These are phyloP conservation scores for Sinocyclocheilus anshuiensis DNA, from an alignment of 2,113 vertebrate genomes.

Conservation along the genomic window DNA sequence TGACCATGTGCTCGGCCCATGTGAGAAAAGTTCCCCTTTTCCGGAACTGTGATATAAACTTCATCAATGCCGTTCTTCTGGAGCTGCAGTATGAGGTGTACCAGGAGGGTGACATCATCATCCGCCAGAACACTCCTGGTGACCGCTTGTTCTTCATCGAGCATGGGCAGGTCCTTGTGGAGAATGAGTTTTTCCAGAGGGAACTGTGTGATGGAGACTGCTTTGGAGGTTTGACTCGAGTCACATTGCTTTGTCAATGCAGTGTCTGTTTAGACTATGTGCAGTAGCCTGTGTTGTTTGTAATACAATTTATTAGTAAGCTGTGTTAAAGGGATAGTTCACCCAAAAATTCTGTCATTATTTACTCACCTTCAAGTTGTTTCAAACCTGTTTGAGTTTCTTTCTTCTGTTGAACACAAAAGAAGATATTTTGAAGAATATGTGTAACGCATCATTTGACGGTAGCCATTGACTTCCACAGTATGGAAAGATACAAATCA, in stretches of 20 bases:
- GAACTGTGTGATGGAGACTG: conserved; percentile 74
- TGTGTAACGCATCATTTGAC: background rate
- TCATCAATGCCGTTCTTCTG: conserved; percentile 64
- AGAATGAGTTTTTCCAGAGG: conserved; percentile 63
- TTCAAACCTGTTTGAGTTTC: background rate
- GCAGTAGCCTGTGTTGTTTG: background rate
- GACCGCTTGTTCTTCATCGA: conserved; percentile 75
- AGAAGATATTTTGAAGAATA: background rate
- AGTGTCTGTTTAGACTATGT: background rate
- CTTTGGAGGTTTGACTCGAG: conserved; percentile 68
- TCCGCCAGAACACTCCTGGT: conserved; percentile 55
- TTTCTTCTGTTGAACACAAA: background rate
- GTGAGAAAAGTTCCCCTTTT: conserved; percentile 70
- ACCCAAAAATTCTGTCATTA: background rate
- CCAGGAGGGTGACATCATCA: conserved; percentile 65
- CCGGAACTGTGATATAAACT: conserved; percentile 67
- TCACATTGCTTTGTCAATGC: background rate
- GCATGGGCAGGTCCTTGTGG: conserved; percentile 66
- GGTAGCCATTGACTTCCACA: background rate
- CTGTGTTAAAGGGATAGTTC: background rate
- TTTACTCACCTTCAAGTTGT: background rate
- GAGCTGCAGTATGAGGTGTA: conserved; percentile 67
- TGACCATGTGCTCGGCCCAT: conserved; percentile 62
- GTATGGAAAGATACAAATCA: background rate
- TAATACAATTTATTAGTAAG: background rate